Evolutionary conservation across 2,797 vertebrate genomes (phyloP).

Genomic region (Toxotes lorentzi): DNA sequence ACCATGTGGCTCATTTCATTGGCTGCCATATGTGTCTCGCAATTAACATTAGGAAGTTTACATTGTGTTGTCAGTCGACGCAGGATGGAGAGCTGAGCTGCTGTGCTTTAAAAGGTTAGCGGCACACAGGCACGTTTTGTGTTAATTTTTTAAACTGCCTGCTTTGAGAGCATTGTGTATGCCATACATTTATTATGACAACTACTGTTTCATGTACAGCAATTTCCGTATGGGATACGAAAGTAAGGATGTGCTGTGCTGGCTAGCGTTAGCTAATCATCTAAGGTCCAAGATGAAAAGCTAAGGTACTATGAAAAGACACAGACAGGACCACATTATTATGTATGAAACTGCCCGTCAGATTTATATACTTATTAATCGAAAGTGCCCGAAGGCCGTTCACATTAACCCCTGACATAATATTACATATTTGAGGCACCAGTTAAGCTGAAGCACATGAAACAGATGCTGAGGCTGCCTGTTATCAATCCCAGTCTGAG

Average conservation of each 20-base stretch:
- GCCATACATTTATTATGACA: background rate
- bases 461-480: too few relatives aligned
- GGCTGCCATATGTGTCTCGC: slow-evolving; percentile 16
- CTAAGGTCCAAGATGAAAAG: background rate
- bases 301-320: background rate
- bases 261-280: background rate
- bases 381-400: too few relatives aligned
- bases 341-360: too few relatives aligned
- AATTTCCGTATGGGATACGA: too few relatives aligned
- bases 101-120: slow-evolving; percentile 53
- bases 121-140: background rate
- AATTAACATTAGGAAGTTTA: slow-evolving; percentile 48
- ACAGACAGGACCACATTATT: too few relatives aligned
- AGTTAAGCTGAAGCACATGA: too few relatives aligned
- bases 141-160: too few relatives aligned
- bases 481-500: too few relatives aligned
- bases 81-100: slow-evolving; percentile 15
- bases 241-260: background rate
- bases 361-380: too few relatives aligned
- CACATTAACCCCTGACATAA: too few relatives aligned
- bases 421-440: background rate
- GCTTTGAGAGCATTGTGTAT: background rate
- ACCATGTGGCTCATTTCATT: slow-evolving; percentile 41
- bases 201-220: background rate
- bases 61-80: background rate